phyloP scores from a whole-genome alignment of 1,140 invertebrate species.

The Stenopsyche tienmushanensis region DNA sequence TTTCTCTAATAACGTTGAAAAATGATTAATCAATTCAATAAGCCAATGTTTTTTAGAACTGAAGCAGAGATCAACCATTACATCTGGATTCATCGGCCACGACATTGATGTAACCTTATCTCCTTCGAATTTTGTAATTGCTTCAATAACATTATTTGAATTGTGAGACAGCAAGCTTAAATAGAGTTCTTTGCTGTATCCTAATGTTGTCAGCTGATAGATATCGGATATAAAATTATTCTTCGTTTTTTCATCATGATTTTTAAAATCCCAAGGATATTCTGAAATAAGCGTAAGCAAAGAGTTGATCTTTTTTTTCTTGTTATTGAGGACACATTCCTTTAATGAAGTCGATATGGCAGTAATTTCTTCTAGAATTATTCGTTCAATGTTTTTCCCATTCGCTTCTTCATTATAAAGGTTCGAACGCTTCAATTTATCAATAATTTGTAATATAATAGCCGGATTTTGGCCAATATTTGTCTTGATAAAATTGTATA shows the following conservation, averaged over 20 bases:
- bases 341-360: constrained; percentile 22
- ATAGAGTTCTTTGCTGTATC: constrained; percentile 33
- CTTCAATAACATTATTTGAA: constrained; percentile 15
- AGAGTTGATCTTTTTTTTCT: constrained; percentile 20
- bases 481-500: constrained; percentile 14
- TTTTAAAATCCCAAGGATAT: constrained; percentile 10
- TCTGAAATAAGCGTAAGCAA: constrained; percentile 29
- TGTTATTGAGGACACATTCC: constrained; percentile 22
- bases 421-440: neutral
- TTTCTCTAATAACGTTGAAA: constrained; percentile 50
- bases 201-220: constrained; percentile 23
- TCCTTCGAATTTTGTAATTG: constrained; percentile 21
- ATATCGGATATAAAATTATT: constrained; percentile 31
- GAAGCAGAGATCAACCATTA: constrained; percentile 54
- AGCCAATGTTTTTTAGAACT: constrained; percentile 54
- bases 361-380: constrained; percentile 25
- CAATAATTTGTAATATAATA: constrained; percentile 21
- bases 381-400: constrained; percentile 4
- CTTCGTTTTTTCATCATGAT: constrained; percentile 8
- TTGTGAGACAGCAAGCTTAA: constrained; percentile 27
- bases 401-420: constrained; percentile 3
- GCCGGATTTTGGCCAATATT: constrained; percentile 21
- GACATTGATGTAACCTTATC: constrained; percentile 10
- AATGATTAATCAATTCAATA: constrained; percentile 51
- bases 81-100: constrained; percentile 45